phyloP scores from a whole-genome alignment of 2,797 vertebrate species.

The Xiphophorus birchmanni region DNA sequence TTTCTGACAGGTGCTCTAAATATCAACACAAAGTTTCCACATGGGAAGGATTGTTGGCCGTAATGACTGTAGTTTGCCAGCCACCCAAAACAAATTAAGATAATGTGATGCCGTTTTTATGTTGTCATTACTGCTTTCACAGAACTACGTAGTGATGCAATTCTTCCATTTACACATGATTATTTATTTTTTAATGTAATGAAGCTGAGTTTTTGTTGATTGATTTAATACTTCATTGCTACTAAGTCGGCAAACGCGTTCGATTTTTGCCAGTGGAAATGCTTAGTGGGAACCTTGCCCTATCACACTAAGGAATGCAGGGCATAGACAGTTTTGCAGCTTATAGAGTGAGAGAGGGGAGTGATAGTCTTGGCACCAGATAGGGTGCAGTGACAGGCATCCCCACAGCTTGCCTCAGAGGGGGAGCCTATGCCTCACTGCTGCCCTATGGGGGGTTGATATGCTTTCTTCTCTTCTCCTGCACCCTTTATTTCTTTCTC shows the following conservation, averaged over 20 bases:
- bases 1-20: background rate
- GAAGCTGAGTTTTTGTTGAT: slow-evolving; percentile 2
- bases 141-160: background rate
- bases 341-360: slow-evolving; percentile 51
- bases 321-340: slow-evolving; percentile 55
- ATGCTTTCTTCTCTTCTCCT: slow-evolving; percentile 33
- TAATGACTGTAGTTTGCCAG: background rate
- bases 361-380: slow-evolving; percentile 52
- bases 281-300: slow-evolving; percentile 22
- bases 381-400: slow-evolving; percentile 61
- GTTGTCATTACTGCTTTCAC: background rate
- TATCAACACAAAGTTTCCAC: background rate
- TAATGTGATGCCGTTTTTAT: background rate
- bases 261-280: background rate
- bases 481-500: slow-evolving; percentile 13
- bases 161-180: background rate
- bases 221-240: background rate
- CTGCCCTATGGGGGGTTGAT: slow-evolving; percentile 43
- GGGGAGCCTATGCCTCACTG: slow-evolving; percentile 55
- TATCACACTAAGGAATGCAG: slow-evolving; percentile 30
- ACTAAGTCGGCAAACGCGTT: background rate
- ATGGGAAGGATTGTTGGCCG: background rate
- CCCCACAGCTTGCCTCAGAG: slow-evolving; percentile 52
- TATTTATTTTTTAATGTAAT: background rate
- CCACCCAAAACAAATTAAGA: background rate